Base-by-base conservation (phyloP, 2,888 invertebrate genomes). In the Hirtodrosophila histrioides region DNA sequence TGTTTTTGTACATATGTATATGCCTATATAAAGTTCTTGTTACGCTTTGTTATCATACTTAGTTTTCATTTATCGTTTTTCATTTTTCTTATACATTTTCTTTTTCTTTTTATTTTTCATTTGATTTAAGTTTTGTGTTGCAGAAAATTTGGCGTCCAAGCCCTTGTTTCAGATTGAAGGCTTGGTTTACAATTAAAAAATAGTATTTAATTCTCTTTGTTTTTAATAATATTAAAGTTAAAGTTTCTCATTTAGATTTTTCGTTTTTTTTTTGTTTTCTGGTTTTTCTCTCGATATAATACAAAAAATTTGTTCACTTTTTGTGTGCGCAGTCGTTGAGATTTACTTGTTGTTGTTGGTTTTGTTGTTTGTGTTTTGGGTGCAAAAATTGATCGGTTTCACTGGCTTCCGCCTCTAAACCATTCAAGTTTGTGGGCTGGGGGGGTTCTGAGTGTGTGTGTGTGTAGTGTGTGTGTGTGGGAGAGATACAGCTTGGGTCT, bases 311-410 rank as follows among this genome's bases (percentile, higher is more conserved):
- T 82, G 69, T 81, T 79, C 75, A 71, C 78, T 58, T 78, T 66
- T 73, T 69, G 74, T 84, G 87, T 84, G 84, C 84, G 84, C 87
- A 87, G 87, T 84, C 87, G 84, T 82, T 82, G 84, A 82, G 86
- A 68, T 85, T 78, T 70, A 69, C 46, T 61, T 61, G 12, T 69
- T 57, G 4, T 64, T 71, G 10, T 55, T 55, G 46, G 24, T 57
- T 58, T 62, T 56, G 27, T 48, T 54, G 41, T 37, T 63, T 46
- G 49, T 27, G 43, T 70, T 51, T 55, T 46, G 56, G 51, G 62
- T 60, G 61, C 58, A 63, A 63, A n/a, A 78, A 27, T 56, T 76
- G 1, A 2, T 46, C 11, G n/a, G 53, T 64, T 73, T 37, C 44
- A 31, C 48, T 49, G 64, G 57, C 24, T 43, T 27, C 10, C 12